phyloP scores from a whole-genome alignment of 1,140 invertebrate species.

The Orussus abietinus region DNA sequence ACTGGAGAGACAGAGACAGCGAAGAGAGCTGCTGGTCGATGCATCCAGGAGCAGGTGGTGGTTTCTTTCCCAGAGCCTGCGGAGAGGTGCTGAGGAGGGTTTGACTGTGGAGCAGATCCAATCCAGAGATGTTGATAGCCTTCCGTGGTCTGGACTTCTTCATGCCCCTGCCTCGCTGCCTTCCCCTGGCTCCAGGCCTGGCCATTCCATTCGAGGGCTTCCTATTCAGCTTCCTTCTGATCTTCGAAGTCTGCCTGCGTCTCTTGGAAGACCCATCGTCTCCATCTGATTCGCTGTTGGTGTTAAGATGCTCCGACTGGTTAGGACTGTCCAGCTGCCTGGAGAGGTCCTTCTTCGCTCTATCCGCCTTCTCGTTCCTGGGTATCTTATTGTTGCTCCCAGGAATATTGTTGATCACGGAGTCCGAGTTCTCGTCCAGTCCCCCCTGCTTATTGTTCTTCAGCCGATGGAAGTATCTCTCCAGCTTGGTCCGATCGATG shows the following conservation, averaged over 20 bases:
- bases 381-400: slow-evolving; percentile 44
- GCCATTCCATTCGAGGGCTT: slow-evolving; percentile 47
- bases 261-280: slow-evolving; percentile 37
- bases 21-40: slow-evolving; percentile 84
- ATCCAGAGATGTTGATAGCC: slow-evolving; percentile 70
- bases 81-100: slow-evolving; percentile 81
- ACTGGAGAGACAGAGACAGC: slow-evolving; percentile 58
- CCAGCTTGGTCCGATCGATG: slow-evolving; percentile 93
- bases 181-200: slow-evolving; percentile 38
- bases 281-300: slow-evolving; percentile 43
- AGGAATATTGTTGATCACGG: slow-evolving; percentile 53
- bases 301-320: slow-evolving; percentile 39
- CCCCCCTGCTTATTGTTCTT: slow-evolving; percentile 83
- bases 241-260: slow-evolving; percentile 41
- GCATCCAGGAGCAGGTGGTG: slow-evolving; percentile 80
- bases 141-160: slow-evolving; percentile 62
- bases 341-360: slow-evolving; percentile 47
- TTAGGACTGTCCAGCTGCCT: slow-evolving; percentile 47
- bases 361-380: slow-evolving; percentile 37
- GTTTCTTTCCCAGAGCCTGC: slow-evolving; percentile 63
- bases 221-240: slow-evolving; percentile 48
- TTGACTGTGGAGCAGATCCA: slow-evolving; percentile 86
- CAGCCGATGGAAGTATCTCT: slow-evolving; percentile 90
- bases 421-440: slow-evolving; percentile 46
- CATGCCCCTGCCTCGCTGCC: slow-evolving; percentile 51